Percentiles rank a stretch among this genome's conserved stretches.
These are phyloP conservation scores for Brachyptera risi DNA, from an alignment of 2,888 invertebrate genomes.

Conservation along the genomic window DNA sequence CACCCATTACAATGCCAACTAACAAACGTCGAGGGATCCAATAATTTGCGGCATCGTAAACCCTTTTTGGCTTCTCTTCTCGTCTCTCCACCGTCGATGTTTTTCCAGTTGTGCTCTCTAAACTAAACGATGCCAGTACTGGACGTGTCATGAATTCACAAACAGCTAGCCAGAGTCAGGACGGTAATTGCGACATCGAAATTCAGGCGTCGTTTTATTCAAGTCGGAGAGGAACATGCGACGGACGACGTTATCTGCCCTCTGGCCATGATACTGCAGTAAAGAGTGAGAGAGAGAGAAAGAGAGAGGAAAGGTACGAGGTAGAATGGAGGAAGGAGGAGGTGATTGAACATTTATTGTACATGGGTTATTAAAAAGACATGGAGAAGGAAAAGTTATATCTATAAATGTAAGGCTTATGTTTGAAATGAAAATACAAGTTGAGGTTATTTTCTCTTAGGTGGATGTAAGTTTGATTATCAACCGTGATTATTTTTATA, in stretches of 20 bases:
- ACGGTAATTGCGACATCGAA: slow-evolving; percentile 19
- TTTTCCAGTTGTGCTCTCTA: slow-evolving; percentile 16
- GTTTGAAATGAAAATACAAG: no score
- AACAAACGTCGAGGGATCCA: no score
- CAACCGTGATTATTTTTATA: no score
- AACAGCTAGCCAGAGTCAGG: neutral
- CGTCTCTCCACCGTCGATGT: neutral
- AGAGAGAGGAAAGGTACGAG: neutral
- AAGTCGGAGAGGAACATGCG: slow-evolving; percentile 2
- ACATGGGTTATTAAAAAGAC: no score
- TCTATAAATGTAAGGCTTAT: no score
- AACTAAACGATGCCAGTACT: slow-evolving; percentile 12
- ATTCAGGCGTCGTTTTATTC: slow-evolving; percentile 16
- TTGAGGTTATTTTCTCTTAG: no score
- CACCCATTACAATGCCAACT: no score
- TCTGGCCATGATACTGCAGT: slow-evolving; percentile 4
- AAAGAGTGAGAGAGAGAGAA: neutral
- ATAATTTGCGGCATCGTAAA: neutral
- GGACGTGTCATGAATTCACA: slow-evolving; percentile 5
- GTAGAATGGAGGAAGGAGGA: neutral
- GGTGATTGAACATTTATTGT: slow-evolving; percentile 3
- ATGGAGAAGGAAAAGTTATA: neutral
- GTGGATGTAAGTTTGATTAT: no score
- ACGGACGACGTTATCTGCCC: slow-evolving; percentile 1
- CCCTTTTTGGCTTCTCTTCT: no score